Evolutionary conservation across 2,113 vertebrate genomes (phyloP).

Genomic region (Zosterops lateralis): DNA sequence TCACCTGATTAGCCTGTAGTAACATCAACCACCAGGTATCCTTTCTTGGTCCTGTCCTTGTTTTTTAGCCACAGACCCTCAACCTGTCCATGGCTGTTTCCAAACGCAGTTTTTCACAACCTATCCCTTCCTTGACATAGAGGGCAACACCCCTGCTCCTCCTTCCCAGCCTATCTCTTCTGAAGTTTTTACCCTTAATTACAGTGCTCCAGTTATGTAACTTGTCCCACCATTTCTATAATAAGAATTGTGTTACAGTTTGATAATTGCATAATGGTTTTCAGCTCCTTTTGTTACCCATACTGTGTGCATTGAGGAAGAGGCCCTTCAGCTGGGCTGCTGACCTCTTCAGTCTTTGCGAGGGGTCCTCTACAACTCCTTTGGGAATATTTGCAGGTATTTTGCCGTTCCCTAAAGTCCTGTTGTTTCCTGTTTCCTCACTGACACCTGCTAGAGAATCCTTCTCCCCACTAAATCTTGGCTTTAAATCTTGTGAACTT

Average conservation of each 20-base stretch:
- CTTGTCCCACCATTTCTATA: background rate
- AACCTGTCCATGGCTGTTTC: background rate
- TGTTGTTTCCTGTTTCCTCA: background rate
- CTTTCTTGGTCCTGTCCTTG: background rate
- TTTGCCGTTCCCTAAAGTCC: background rate
- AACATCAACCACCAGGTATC: background rate
- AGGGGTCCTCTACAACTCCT: background rate
- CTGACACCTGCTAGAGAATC: background rate
- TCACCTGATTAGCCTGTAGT: background rate
- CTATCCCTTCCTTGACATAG: background rate
- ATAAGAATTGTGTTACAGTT: too few relatives aligned
- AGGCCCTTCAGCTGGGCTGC: background rate
- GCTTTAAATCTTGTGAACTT: background rate
- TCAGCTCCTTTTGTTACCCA: background rate
- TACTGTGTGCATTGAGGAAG: background rate
- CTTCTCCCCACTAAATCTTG: background rate
- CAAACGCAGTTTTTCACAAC: background rate
- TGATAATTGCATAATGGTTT: background rate
- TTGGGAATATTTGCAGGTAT: background rate
- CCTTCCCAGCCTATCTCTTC: background rate
- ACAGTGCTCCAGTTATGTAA: background rate
- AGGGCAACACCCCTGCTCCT: background rate
- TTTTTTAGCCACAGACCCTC: background rate
- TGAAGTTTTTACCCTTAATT: background rate
- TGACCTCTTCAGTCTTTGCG: background rate